A percentile compares a stretch with the other conserved stretches of the same genome.
These are phyloP conservation scores for Drosophila vallismaia DNA, from an alignment of 2,888 invertebrate species.

Conservation along the genomic window DNA sequence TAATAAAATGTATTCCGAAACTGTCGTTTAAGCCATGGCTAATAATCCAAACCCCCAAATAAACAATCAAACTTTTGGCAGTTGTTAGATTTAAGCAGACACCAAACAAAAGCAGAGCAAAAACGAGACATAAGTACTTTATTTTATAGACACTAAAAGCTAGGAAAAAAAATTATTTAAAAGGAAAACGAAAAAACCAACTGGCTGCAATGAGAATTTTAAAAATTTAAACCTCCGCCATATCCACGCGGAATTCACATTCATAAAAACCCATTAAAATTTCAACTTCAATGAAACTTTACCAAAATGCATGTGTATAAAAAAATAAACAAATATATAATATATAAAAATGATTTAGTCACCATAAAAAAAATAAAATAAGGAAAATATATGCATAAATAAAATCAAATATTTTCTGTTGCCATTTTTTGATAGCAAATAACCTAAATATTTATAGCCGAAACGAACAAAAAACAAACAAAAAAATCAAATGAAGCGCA, in stretches of 20 bases:
- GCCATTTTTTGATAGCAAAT: constrained; percentile 50
- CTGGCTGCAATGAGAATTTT: constrained; percentile 33
- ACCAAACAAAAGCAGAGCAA: constrained; percentile 31
- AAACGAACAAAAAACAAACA: constrained; percentile 3
- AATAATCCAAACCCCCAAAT: constrained; percentile 50
- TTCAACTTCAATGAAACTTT: constrained; percentile 40
- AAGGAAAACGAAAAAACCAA: constrained; percentile 8
- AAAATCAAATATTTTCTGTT: constrained; percentile 37
- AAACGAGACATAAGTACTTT: constrained; percentile 68
- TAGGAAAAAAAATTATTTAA: constrained; percentile 32
- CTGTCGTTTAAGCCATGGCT: constrained; percentile 54
- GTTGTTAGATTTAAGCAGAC: constrained; percentile 49
- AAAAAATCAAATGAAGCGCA: constrained; percentile 53
- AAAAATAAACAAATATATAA: constrained; percentile 8
- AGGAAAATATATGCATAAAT: constrained; percentile 19
- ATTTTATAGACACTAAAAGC: constrained; percentile 62
- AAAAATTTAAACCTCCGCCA: constrained; percentile 38
- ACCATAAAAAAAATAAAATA: constrained; percentile 19
- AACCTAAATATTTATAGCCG: constrained; percentile 43
- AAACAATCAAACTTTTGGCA: constrained; percentile 74
- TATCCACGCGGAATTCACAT: constrained; percentile 23
- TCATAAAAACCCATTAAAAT: constrained; percentile 33
- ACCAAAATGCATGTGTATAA: constrained; percentile 34
- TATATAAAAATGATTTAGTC: constrained; percentile 44
- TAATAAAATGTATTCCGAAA: constrained; percentile 50